A percentile compares a stretch with the other conserved stretches of the same genome.
Conservation (phyloP, 2,797 vertebrate genomes). For the Erpetoichthys calabaricus region DNA sequence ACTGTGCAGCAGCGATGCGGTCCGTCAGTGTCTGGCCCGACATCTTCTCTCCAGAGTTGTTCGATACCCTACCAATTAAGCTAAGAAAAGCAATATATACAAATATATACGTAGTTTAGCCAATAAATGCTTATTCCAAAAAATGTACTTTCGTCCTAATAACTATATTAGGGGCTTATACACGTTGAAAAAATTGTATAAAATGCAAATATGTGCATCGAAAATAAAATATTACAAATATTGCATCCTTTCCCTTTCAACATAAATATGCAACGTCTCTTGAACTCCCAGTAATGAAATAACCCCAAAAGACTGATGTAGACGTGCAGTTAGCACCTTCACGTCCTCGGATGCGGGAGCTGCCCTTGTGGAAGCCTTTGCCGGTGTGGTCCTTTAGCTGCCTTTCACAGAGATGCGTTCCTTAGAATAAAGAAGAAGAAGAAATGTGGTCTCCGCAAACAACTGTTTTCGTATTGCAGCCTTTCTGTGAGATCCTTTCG, state of each 20-base stretch:
- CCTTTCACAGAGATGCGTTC: slow-evolving; percentile 1
- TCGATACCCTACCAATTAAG: slow-evolving; percentile 24
- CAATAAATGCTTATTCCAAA: slow-evolving; percentile 7
- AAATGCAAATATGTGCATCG: background rate
- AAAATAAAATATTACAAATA: slow-evolving; percentile 3
- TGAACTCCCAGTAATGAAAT: no score
- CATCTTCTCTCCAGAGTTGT: slow-evolving; percentile 62
- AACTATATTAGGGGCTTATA: no score
- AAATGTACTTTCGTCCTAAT: background rate
- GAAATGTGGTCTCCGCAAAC: background rate
- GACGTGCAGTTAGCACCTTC: no score
- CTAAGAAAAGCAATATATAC: slow-evolving; percentile 21
- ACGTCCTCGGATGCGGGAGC: no score
- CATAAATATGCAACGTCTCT: no score
- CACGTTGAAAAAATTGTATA: background rate
- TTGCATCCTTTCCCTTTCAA: slow-evolving; percentile 11
- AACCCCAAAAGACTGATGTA: no score
- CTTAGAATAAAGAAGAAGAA: background rate
- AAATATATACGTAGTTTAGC: slow-evolving; percentile 21
- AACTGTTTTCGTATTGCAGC: no score
- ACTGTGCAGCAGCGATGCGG: slow-evolving; percentile 97
- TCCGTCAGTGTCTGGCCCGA: slow-evolving; percentile 97
- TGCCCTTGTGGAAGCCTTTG: background rate
- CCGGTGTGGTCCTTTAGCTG: slow-evolving; percentile 10
- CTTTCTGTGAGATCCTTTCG: no score